Base-by-base conservation (phyloP, 2,113 vertebrate species). In the Colistium nudipinnis region DNA sequence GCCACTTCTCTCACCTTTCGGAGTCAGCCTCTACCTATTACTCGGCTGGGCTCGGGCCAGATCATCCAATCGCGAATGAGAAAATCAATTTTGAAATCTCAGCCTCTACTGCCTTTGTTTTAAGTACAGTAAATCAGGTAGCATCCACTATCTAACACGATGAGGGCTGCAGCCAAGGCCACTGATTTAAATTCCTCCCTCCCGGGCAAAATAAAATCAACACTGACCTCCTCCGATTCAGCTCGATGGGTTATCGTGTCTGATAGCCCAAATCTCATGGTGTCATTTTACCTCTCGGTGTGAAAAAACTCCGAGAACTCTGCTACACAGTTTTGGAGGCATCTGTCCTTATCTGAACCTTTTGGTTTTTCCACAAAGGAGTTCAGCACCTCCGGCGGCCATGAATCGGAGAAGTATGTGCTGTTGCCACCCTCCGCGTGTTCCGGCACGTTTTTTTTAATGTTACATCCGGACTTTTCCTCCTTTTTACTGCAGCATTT, bases 11-110 rank as follows among this genome's bases (percentile, higher is more conserved):
- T 57, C 25, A 66, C 59, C 10, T 57, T 52, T 55, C 17, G 51
- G 35, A 13, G 3, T 8, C 31, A 6, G 25, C n/a, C 45, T 48
- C 13, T 70, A 31, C 24, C 19, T 33, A 53, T 55, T 38, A 64
- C 39, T 11, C 24, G 25, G 19, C 39, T 49, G 35, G 36, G 9
- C 63, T 76, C 35, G 28, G n/a, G 70, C 62, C 70, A 64, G 28
- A 17, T 62, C 19, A 44, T 62, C 36, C 54, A 43, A 35, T 56
- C 19, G 27, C 53, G 4, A 31, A 45, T 33, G 48, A 47, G 24
- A 57, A 56, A 57, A 64, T 52, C 61, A 22, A 22, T 31, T 53
- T 43, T 64, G n/a, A 49, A 45, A 52, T 65, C 44, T 45, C 62
- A 57, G 25, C 17, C 31, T 16, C 13, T n/a, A 13, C 20, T 55